These are phyloP conservation scores for Drepanosiphum platanoidis DNA, from an alignment of 2,888 invertebrate species.

Conservation along the genomic window DNA sequence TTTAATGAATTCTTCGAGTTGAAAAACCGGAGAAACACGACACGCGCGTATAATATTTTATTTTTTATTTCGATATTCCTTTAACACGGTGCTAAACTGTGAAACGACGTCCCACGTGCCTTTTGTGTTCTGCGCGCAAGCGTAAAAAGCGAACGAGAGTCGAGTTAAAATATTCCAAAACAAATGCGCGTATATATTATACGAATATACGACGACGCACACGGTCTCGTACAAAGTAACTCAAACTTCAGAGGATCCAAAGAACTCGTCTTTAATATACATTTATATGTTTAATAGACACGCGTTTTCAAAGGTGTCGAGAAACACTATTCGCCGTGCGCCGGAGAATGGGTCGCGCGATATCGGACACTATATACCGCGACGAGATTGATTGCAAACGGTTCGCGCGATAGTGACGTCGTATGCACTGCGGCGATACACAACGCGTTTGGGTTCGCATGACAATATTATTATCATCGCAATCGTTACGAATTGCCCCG, in stretches of 20 bases:
- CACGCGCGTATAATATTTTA: too few relatives aligned
- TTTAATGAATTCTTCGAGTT: neutral
- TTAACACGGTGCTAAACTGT: neutral
- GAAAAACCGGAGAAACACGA: neutral
- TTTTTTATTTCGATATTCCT: constrained; percentile 15
- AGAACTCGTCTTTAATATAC: neutral
- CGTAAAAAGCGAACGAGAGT: neutral
- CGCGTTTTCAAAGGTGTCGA: neutral
- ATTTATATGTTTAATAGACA: neutral
- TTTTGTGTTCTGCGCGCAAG: neutral
- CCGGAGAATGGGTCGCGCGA: neutral
- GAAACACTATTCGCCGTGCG: neutral
- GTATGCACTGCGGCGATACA: neutral
- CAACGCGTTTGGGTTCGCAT: neutral
- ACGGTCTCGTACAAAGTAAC: neutral
- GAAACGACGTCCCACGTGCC: neutral
- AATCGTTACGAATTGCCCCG: too few relatives aligned
- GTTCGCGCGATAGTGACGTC: neutral
- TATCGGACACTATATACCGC: neutral
- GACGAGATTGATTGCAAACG: neutral
- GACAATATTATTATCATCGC: too few relatives aligned
- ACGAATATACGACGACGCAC: neutral
- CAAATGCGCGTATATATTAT: neutral
- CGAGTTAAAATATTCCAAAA: neutral
- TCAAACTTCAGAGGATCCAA: neutral